Evolutionary conservation across 2,797 vertebrate genomes (phyloP).

Genomic region (Hypotaenidia okinawae): DNA sequence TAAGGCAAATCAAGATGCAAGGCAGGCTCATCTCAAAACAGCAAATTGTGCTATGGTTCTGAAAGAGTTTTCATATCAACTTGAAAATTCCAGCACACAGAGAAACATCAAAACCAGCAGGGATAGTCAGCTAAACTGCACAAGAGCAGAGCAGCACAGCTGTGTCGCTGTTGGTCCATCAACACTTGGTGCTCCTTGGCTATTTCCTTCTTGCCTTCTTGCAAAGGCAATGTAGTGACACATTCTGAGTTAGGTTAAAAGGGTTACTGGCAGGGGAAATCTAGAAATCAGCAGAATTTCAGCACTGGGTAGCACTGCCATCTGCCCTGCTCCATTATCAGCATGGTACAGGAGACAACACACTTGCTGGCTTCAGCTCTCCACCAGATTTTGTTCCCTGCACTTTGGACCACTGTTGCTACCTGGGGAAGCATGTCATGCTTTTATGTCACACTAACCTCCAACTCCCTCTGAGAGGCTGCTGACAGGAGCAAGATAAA

Average conservation of each 20-base stretch:
- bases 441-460: background rate
- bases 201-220: background rate
- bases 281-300: background rate
- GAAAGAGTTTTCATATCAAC: background rate
- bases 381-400: background rate
- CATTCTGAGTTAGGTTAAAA: rapidly evolving
- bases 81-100: background rate
- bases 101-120: background rate
- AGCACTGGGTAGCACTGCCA: background rate
- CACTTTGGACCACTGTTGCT: background rate
- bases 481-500: background rate
- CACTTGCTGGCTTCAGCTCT: background rate
- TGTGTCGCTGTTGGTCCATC: background rate
- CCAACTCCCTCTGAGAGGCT: background rate
- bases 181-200: background rate
- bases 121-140: background rate
- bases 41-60: background rate
- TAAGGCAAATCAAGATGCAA: background rate
- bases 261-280: background rate
- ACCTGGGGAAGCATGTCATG: background rate
- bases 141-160: background rate
- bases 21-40: background rate
- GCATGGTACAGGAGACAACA: background rate
- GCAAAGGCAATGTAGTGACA: background rate
- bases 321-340: background rate